phyloP scores from a whole-genome alignment of 1,140 invertebrate species.

The Drosophila auraria region DNA sequence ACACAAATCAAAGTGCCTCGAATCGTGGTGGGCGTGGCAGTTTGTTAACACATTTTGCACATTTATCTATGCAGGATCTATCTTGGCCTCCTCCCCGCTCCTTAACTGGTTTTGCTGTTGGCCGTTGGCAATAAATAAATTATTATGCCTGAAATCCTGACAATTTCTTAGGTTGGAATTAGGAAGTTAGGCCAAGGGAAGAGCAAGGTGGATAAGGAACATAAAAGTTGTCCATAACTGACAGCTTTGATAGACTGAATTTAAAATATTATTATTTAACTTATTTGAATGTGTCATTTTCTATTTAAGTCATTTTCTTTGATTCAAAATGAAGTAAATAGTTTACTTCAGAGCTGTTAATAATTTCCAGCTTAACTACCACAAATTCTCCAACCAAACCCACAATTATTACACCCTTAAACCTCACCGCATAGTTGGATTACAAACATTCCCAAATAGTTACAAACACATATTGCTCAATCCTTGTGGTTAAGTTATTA shows the following conservation, averaged over 20 bases:
- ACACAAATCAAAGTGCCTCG: slow-evolving; percentile 66
- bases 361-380: neutral
- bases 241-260: neutral
- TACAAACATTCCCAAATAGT: slow-evolving; percentile 29
- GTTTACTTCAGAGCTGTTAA: neutral
- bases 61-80: slow-evolving; percentile 19
- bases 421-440: slow-evolving; percentile 23
- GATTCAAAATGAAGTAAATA: neutral
- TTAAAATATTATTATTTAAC: too few species aligned
- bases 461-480: slow-evolving; percentile 24
- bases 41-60: slow-evolving; percentile 40
- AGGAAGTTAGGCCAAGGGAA: neutral
- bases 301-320: too few species aligned
- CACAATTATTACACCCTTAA: slow-evolving; percentile 19
- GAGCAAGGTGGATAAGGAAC: neutral
- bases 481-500: slow-evolving; percentile 14
- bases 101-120: neutral
- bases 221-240: neutral
- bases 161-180: slow-evolving; percentile 10
- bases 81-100: neutral
- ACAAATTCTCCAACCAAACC: neutral
- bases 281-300: too few species aligned
- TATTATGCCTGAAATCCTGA: slow-evolving; percentile 26
- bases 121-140: slow-evolving; percentile 27
- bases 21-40: slow-evolving; percentile 28